A percentile compares a stretch with the other conserved stretches of the same genome.
phyloP scores from a whole-genome alignment of 2,797 vertebrate species.

The Muraenolepis orangiensis region DNA sequence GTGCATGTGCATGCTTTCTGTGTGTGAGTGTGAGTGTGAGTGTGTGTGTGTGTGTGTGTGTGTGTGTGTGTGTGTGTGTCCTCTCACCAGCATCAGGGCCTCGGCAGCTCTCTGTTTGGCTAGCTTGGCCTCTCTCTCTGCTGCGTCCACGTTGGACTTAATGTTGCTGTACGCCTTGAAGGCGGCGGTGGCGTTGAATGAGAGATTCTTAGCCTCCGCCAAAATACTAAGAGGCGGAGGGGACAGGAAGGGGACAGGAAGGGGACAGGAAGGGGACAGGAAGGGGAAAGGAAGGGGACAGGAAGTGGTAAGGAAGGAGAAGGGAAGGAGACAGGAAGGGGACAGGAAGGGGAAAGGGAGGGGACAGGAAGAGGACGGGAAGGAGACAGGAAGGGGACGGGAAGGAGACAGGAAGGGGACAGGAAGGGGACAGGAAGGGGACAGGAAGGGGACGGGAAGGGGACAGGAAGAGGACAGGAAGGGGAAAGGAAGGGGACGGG shows the following conservation, averaged over 20 bases:
- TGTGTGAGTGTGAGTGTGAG: background rate
- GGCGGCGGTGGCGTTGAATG: conserved; percentile 94
- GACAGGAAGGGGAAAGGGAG: background rate
- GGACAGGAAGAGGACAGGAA: background rate
- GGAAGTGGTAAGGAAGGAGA: background rate
- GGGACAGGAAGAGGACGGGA: background rate
- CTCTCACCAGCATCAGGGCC: conserved; percentile 83
- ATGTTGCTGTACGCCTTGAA: conserved; percentile 96
- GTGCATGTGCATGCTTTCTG: background rate
- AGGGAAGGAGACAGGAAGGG: background rate
- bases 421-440: too few relatives aligned
- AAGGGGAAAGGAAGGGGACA: background rate
- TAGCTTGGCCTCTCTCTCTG: conserved; percentile 84
- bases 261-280: background rate
- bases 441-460: background rate
- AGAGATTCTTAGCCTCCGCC: conserved; percentile 91
- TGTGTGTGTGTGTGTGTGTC: conserved; percentile 20
- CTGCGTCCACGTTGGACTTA: conserved; percentile 85
- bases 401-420: too few relatives aligned
- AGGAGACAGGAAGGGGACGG: background rate
- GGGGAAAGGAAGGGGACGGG: background rate
- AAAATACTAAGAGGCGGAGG: conserved; percentile 80
- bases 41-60: conserved; percentile 5
- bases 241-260: background rate
- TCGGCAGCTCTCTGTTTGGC: conserved; percentile 82